Conservation (phyloP, 2,113 vertebrate genomes). For the Podarcis raffonei region DNA sequence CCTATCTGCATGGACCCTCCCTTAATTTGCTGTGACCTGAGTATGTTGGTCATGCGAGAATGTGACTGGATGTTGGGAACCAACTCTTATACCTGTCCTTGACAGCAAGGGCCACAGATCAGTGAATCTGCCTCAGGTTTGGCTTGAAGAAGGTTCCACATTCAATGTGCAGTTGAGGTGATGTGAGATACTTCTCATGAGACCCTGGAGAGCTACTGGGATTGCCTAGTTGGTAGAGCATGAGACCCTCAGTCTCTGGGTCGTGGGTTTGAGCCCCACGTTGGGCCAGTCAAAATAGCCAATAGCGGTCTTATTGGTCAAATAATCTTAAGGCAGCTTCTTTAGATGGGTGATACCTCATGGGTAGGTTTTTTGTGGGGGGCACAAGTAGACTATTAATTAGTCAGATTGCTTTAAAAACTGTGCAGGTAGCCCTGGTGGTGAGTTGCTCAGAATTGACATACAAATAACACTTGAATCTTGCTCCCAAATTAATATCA, state of each 20-base stretch:
- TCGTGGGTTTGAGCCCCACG: no score
- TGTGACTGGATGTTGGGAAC: neutral
- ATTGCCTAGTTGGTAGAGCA: no score
- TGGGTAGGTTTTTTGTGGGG: neutral
- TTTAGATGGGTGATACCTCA: neutral
- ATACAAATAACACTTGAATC: constrained; percentile 33
- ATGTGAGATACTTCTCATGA: neutral
- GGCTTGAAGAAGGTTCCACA: neutral
- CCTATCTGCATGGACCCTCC: neutral
- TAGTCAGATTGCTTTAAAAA: constrained; percentile 26
- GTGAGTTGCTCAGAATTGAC: constrained; percentile 16
- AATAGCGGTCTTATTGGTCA: neutral
- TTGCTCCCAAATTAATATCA: constrained; percentile 21
- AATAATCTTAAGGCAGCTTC: neutral
- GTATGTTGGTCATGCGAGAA: neutral
- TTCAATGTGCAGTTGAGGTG: neutral
- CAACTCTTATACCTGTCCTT: neutral
- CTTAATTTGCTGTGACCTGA: neutral
- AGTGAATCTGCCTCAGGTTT: neutral
- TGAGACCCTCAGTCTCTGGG: no score
- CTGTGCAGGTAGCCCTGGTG: neutral
- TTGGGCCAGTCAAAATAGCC: neutral
- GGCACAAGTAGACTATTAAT: neutral
- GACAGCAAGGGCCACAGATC: no score
- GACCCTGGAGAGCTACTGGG: neutral